phyloP scores from a whole-genome alignment of 2,797 vertebrate species.

The Crenuchus spilurus region DNA sequence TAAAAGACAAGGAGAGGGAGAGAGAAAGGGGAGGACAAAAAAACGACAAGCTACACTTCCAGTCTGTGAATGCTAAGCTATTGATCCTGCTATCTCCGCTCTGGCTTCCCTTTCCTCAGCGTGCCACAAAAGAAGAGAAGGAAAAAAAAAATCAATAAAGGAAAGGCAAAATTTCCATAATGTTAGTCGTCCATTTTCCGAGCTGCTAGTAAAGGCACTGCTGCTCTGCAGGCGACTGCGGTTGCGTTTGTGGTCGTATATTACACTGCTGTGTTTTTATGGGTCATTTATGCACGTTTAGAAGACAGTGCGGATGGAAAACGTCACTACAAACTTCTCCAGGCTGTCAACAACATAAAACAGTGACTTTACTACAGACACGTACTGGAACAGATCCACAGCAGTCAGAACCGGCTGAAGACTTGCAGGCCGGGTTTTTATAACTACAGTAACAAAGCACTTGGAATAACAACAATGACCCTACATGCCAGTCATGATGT shows the following conservation, averaged over 20 bases:
- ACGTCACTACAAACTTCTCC: not conserved
- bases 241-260: constrained; percentile 34
- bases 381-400: not conserved
- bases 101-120: constrained; percentile 31
- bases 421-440: not conserved
- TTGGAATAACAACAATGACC: not conserved
- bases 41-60: constrained; percentile 35
- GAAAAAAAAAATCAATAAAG: constrained; percentile 40
- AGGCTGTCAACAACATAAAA: not conserved
- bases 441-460: not conserved
- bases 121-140: constrained; percentile 10
- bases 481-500: not conserved
- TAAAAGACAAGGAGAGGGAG: not conserved
- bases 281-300: constrained; percentile 26
- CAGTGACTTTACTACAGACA: not conserved
- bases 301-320: not conserved
- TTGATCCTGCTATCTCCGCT: constrained; percentile 51
- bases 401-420: not conserved
- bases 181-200: constrained; percentile 40
- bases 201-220: constrained; percentile 16
- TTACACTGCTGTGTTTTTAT: constrained; percentile 41
- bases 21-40: not conserved
- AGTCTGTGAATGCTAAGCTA: constrained; percentile 37
- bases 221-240: constrained; percentile 34
- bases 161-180: constrained; percentile 50